A percentile compares a stretch with the other conserved stretches of the same genome.
phyloP scores from a whole-genome alignment of 2,888 invertebrate genomes.

The Brachyopa scutellaris region DNA sequence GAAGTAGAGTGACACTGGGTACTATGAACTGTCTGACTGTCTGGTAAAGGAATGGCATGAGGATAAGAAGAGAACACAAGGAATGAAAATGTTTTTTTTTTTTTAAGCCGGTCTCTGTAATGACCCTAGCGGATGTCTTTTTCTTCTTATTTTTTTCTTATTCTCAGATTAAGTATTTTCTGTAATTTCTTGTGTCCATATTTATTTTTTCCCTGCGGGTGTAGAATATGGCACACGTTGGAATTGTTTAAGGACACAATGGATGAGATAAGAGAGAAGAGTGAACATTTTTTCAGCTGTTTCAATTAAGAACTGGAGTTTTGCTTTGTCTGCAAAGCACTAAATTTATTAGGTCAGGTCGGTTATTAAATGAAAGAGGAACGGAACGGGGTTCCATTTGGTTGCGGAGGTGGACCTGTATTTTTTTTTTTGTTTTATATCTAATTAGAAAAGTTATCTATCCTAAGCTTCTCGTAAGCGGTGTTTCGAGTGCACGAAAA shows the following conservation, averaged over 20 bases:
- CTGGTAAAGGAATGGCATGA: slow-evolving; percentile 27
- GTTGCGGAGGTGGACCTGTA: neutral
- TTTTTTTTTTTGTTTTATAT: too few relatives aligned
- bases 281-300: slow-evolving; percentile 47
- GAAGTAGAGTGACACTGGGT: slow-evolving; percentile 37
- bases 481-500: too few relatives aligned
- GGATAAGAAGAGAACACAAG: slow-evolving; percentile 5
- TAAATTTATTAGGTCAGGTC: slow-evolving; percentile 69
- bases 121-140: slow-evolving; percentile 69
- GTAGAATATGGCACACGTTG: slow-evolving; percentile 59
- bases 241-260: slow-evolving; percentile 17
- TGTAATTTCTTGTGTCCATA: slow-evolving; percentile 14
- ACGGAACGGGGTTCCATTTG: neutral
- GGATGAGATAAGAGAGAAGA: slow-evolving; percentile 1
- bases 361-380: slow-evolving; percentile 14
- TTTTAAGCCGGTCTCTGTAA: slow-evolving; percentile 25
- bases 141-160: slow-evolving; percentile 24
- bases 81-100: slow-evolving; percentile 1
- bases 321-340: slow-evolving; percentile 26
- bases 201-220: slow-evolving; percentile 1
- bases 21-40: neutral
- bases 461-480: too few relatives aligned
- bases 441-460: too few relatives aligned
- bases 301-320: slow-evolving; percentile 27
- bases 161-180: neutral